Evolutionary conservation across 2,113 vertebrate genomes (phyloP).

Genomic region (Hylia prasina): DNA sequence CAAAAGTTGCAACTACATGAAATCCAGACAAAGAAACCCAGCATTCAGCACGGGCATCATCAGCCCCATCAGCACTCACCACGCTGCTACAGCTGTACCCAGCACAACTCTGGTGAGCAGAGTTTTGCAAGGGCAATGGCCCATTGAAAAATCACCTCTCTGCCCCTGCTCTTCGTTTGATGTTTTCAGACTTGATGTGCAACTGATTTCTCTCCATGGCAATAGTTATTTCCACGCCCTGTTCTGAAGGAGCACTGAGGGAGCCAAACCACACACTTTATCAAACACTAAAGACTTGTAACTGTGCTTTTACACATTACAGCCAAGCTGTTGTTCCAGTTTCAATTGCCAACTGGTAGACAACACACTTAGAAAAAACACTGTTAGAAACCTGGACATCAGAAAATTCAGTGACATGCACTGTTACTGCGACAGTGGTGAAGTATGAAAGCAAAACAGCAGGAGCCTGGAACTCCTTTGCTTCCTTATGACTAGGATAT

Average conservation of each 20-base stretch:
- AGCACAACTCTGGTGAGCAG: fast-evolving
- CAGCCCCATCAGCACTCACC: not conserved
- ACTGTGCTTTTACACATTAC: fast-evolving
- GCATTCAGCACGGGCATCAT: not conserved
- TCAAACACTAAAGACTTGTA: not conserved
- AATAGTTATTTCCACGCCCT: not conserved
- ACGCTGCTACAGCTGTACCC: fast-evolving
- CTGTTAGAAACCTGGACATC: not conserved
- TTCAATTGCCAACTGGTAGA: not conserved
- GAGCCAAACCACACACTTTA: not conserved
- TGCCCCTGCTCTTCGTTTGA: not conserved
- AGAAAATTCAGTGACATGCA: not conserved
- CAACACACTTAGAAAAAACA: fast-evolving
- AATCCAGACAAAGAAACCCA: not conserved
- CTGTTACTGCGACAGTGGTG: fast-evolving
- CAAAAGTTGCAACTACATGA: not conserved
- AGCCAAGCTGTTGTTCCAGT: not conserved
- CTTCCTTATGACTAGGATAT: not conserved
- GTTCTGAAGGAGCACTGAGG: not conserved
- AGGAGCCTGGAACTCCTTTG: not conserved
- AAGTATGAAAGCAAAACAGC: not conserved
- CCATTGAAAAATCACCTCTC: not conserved
- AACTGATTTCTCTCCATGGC: not conserved
- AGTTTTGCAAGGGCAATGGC: not conserved
- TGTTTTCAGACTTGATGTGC: not conserved